Base-by-base conservation (phyloP, 2,113 vertebrate species). In the Entomyzon cyanotis region DNA sequence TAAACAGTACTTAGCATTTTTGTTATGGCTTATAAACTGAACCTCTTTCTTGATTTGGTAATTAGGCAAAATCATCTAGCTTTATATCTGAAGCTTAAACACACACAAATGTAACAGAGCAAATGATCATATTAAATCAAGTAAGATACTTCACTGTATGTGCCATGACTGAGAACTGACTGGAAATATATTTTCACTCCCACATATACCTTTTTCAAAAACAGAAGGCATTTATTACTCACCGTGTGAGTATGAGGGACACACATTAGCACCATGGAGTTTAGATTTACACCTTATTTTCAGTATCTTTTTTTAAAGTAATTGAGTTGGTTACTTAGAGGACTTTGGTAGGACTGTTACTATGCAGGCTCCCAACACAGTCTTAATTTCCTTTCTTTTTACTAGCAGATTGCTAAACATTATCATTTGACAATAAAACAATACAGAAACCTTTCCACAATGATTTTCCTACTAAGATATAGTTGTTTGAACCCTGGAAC, bases 51-150 rank as follows among this genome's bases (percentile, higher is more conserved):
- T 49, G 5, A 16, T 92, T 65, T 83, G 37, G 18, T 77, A 94
- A 95, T 87, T 91, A 91, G 56, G 65, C 41, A 87, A 87, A 85
- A 79, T 65, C n/a, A 92, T 73, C 49, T 60, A 53, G 15, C 12
- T 94, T 95, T 93, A 25, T 35, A 68, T 62, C 47, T 82, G 69
- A 94, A 89, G 52, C 37, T 85, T 67, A 91, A 91, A 41, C 22
- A 87, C 27, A 93, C 10, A 83, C 14, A 91, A 94, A 80, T 15
- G 5, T 49, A 90, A 90, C 15, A 62, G 35, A 82, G 49, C 12
- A 81, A 82, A 65, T 14, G 5, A 56, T 41, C 7, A 20, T 52
- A 79, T 28, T 33, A 64, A 75, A 88, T 41, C 0, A 0, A 41
- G 20, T 10, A 78, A 69, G 46, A 69, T 33, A 60, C 27, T 39